Evolutionary conservation across 2,113 vertebrate species (phyloP), one percentile per base, ranked within the genome.

Genomic region (Corydoras sp.): DNA sequence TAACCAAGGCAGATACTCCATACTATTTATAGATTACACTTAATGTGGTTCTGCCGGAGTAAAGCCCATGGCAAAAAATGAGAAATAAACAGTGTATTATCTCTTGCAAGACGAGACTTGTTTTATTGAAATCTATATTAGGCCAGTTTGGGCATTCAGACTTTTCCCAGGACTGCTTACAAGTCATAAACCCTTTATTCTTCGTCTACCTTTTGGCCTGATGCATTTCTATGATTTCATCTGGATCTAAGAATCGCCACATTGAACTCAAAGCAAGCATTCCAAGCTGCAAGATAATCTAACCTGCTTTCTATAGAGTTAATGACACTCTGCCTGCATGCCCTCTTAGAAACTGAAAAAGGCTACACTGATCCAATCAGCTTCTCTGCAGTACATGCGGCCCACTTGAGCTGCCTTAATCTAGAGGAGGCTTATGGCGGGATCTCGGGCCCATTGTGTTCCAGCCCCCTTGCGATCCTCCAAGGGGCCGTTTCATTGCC

Each of bases 361-460:
- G 15, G n/a, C 56, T 62, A 29, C 48, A 63, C 35, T 59, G 64
- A 71, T 68, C 68, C 68, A 71, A 6, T 58, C 53, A 31, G 30
- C 5, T 65, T 32, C 62, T 70, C 62, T 43, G 48, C 43, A 59
- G 67, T 13, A 3, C 58, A 54, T 69, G 67, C 72, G 62, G 71
- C 50, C 15, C 51, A 62, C 65, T 65, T 63, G 67, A 75, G 73
- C 68, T 74, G 62, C 65, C 55, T 73, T 68, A 60, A 65, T 82
- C 82, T 71, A 79, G 78, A 66, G 76, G 74, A 83, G 83, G 82
- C 74, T 86, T 84, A 80, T 81, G 86, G 83, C 79, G 75, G 80
- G 83, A 81, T 82, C 83, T 81, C 83, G 76, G 77, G 70, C 72
- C 75, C 68, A 81, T 87, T 87, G 80, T 87, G 80, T 71, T 68